A percentile compares a stretch with the other conserved stretches of the same genome.
Conservation (phyloP, 2,888 invertebrate species). For the Yponomeuta cagnagella region DNA sequence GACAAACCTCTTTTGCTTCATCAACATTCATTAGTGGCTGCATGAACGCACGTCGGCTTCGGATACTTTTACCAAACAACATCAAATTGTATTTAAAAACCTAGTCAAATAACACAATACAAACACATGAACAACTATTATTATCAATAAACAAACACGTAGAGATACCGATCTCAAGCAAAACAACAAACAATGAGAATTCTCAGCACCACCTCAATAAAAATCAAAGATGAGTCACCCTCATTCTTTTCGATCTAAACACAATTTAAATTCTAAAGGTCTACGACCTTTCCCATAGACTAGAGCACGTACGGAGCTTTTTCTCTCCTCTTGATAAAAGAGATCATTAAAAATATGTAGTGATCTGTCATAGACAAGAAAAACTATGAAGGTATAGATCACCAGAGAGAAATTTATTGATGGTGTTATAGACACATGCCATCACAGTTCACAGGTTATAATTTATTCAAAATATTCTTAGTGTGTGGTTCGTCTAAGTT, state of each 20-base stretch:
- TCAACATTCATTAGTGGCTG: no score
- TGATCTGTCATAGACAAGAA: conserved; percentile 16
- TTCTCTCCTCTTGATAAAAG: conserved; percentile 19
- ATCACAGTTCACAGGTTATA: conserved; percentile 57
- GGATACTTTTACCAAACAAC: neutral
- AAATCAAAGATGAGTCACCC: conserved; percentile 15
- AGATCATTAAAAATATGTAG: conserved; percentile 18
- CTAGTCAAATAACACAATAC: neutral
- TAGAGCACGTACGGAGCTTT: conserved; percentile 32
- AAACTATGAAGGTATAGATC: neutral
- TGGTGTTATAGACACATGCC: conserved; percentile 28
- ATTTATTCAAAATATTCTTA: conserved; percentile 71
- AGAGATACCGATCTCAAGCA: neutral
- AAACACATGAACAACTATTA: neutral
- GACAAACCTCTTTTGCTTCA: no score
- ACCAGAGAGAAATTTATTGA: neutral
- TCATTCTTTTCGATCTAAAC: conserved; percentile 14
- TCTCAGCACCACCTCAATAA: conserved; percentile 10
- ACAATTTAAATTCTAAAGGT: conserved; percentile 41
- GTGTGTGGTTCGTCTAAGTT: conserved; percentile 37
- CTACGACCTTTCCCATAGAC: conserved; percentile 42
- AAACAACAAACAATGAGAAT: conserved; percentile 4
- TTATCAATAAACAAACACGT: neutral
- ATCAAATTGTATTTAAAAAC: neutral
- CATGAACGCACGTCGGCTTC: no score